Percentiles rank a stretch among this genome's conserved stretches.
Conservation (phyloP, 2,888 invertebrate species). For the Xestia rhomboidea region DNA sequence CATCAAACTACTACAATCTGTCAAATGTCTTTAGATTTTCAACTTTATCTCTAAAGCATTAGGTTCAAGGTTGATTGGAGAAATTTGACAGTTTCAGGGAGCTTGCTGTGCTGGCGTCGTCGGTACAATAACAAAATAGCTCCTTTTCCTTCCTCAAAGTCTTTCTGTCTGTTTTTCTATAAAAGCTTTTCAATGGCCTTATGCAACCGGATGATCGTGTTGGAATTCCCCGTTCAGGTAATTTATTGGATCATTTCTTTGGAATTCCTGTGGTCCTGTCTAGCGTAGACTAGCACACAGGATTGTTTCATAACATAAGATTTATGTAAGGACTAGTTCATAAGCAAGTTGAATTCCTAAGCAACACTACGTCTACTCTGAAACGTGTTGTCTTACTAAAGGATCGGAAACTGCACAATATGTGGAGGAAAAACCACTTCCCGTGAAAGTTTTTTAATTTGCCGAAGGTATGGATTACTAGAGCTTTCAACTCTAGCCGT, state of each 20-base stretch:
- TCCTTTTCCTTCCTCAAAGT: neutral
- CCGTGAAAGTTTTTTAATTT: conserved; percentile 57
- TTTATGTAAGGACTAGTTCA: neutral
- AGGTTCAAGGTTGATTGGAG: too few species aligned
- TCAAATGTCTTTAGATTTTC: too few species aligned
- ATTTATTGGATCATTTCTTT: neutral
- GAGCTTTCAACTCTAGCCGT: conserved; percentile 44
- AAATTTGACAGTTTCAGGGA: too few species aligned
- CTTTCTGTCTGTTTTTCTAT: neutral
- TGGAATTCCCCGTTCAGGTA: neutral
- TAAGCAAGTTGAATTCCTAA: neutral
- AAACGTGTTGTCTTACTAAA: conserved; percentile 21
- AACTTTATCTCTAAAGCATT: too few species aligned
- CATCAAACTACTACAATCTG: too few species aligned
- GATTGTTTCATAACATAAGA: too few species aligned
- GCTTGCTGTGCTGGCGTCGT: too few species aligned
- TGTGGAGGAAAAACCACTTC: conserved; percentile 22
- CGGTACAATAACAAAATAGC: neutral
- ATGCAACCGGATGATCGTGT: neutral
- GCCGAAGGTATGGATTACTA: conserved; percentile 44
- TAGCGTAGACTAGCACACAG: neutral
- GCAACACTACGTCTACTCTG: neutral
- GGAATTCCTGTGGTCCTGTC: neutral
- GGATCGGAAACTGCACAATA: conserved; percentile 27
- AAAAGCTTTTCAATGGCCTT: neutral